Conservation (phyloP, 1,140 invertebrate genomes). For the Drusus annulatus region DNA sequence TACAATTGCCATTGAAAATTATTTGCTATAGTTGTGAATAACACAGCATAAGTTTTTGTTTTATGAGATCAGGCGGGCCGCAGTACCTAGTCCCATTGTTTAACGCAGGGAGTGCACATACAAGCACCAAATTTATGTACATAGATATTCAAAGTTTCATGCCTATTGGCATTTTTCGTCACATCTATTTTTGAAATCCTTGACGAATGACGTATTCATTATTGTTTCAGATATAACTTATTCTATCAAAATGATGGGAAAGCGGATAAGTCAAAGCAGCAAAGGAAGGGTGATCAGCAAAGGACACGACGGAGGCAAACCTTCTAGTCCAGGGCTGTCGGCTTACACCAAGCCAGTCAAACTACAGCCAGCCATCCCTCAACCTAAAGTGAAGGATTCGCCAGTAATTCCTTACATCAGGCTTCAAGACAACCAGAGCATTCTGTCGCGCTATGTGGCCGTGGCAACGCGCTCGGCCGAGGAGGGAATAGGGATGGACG, state of each 20-base stretch:
- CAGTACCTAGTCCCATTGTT: no score
- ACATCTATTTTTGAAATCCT: no score
- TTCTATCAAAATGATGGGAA: conserved; percentile 66
- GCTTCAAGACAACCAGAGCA: conserved; percentile 62
- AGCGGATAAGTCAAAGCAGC: conserved; percentile 70
- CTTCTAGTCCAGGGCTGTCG: conserved; percentile 68
- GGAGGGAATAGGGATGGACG: conserved; percentile 76
- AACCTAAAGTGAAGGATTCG: conserved; percentile 42
- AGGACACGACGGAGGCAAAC: conserved; percentile 68
- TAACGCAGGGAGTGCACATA: no score
- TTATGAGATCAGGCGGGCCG: no score
- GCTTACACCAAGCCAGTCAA: conserved; percentile 69
- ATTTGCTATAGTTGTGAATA: no score
- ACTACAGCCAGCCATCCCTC: conserved; percentile 62
- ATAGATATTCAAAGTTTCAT: no score
- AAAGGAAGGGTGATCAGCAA: conserved; percentile 68
- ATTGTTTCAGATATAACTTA: conserved; percentile 16
- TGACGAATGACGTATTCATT: no score
- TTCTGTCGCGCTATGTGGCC: conserved; percentile 65
- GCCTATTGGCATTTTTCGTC: no score
- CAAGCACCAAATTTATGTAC: no score
- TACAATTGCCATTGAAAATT: no score
- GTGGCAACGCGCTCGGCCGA: conserved; percentile 67
- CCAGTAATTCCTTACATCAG: conserved; percentile 60
- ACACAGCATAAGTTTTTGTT: no score